phyloP scores from a whole-genome alignment of 2,113 vertebrate species.

The Colius striatus region DNA sequence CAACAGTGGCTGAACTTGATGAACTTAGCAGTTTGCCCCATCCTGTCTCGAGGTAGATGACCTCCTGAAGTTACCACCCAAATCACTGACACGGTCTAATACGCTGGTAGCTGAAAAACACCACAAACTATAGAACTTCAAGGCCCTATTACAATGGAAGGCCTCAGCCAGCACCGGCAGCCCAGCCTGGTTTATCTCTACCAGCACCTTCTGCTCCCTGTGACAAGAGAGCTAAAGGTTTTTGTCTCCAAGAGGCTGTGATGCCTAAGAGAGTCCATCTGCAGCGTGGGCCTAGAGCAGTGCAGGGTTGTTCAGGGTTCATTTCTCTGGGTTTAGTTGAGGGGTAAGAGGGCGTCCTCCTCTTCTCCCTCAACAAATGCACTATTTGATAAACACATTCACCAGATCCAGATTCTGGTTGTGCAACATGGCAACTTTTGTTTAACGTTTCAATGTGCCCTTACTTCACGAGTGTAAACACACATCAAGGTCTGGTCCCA shows the following conservation, averaged over 20 bases:
- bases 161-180: not conserved
- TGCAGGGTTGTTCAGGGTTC: not conserved
- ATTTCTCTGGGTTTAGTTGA: not conserved
- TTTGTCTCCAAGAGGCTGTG: not conserved
- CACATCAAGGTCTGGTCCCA: constrained; percentile 17
- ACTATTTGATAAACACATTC: constrained; percentile 22
- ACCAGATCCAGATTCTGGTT: not conserved
- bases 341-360: not conserved
- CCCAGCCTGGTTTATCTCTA: not conserved
- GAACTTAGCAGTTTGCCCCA: not conserved
- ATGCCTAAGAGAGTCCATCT: not conserved
- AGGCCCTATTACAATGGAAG: not conserved
- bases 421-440: not conserved
- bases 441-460: not conserved
- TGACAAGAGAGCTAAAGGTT: not conserved
- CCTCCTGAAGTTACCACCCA: not conserved
- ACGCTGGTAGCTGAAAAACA: not conserved
- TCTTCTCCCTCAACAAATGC: not conserved
- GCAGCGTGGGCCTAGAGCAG: not conserved
- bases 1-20: not conserved
- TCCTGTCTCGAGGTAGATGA: not conserved
- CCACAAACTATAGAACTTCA: not conserved
- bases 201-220: not conserved
- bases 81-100: not conserved
- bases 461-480: constrained; percentile 42